Base-by-base conservation (phyloP, 2,888 invertebrate genomes). In the Lepidocyrtoides sp. region DNA sequence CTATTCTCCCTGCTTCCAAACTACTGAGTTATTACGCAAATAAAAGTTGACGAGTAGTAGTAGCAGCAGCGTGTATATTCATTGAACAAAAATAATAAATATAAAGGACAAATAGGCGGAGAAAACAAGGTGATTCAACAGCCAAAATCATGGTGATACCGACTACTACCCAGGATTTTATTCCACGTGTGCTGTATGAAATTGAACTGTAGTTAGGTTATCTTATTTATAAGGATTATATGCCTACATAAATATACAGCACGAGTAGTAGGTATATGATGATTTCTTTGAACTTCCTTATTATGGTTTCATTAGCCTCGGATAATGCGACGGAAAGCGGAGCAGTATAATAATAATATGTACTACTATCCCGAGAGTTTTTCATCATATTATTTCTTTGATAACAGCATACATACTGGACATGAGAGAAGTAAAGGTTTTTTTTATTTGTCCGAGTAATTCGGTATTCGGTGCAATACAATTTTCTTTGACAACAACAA, bases 31-130 rank as follows among this genome's bases (percentile, higher is more conserved):
- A 48, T 83, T 63, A 66, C 44, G 23, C 44, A 83, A 83, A 57
- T 81, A 81, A 81, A 81, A 60, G 41, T 81, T 57, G 81, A 81
- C 60, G 81, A 60, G 60, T 17, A 1, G 26, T 26, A 8, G 12
- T 48, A 10, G 48, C 12, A 17, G 14, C 17, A 48, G 7, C 14
- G 17, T 72, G 1, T 20, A 57, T 14, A 4, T 66, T 41, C 48
- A 79, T 23, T 79, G 29, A 7, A 32, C 8, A 60, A 57, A 81
- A n/a, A 79, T 57, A 77, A 75, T 75, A 32, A 63, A 36, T 57
- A 54, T 26, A 17, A 51, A 81, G 81, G 57, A 36, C 20, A 63
- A 82, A 63, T 41, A 32, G 32, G 26, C 26, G 51, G n/a, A 54
- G 75, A 44, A 63, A 44, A 72, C 20, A 23, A 75, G 44, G 72